phyloP scores from a whole-genome alignment of 2,797 vertebrate genomes.

The Sorex maritimensis region DNA sequence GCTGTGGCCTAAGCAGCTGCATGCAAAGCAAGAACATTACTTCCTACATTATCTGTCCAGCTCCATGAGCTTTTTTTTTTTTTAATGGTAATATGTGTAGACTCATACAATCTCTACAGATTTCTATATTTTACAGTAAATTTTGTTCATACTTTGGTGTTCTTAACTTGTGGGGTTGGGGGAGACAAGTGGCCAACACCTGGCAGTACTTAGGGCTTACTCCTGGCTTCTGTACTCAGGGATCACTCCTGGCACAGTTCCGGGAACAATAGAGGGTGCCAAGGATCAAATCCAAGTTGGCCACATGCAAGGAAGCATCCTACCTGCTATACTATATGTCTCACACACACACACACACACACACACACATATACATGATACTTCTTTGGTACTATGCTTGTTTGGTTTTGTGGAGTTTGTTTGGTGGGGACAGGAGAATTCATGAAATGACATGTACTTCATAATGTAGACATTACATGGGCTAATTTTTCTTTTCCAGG shows the following conservation, averaged over 20 bases:
- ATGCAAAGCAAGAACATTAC: too few relatives aligned
- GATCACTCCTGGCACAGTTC: too few relatives aligned
- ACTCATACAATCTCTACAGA: constrained; percentile 46
- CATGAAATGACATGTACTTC: not conserved
- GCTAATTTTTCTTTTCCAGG: constrained; percentile 89
- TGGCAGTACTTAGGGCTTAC: too few relatives aligned
- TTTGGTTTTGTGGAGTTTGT: not conserved
- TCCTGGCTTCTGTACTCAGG: too few relatives aligned
- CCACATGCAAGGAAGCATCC: too few relatives aligned
- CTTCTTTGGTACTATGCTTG: not conserved
- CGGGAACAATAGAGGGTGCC: too few relatives aligned
- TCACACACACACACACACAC: too few relatives aligned
- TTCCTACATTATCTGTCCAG: too few relatives aligned
- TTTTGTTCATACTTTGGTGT: constrained; percentile 62
- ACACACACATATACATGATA: not conserved
- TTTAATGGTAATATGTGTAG: constrained; percentile 8
- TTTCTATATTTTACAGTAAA: constrained; percentile 61
- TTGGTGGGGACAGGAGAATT: too few relatives aligned
- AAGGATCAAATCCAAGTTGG: too few relatives aligned
- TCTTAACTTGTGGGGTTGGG: not conserved
- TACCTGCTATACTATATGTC: not conserved
- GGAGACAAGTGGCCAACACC: too few relatives aligned
- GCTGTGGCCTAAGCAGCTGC: too few relatives aligned
- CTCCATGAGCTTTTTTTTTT: constrained; percentile 34
- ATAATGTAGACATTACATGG: constrained; percentile 47